Evolutionary conservation across 1,140 invertebrate species (phyloP), one percentile per base, ranked within the genome.

Genomic region (Diorhabda sublineata): DNA sequence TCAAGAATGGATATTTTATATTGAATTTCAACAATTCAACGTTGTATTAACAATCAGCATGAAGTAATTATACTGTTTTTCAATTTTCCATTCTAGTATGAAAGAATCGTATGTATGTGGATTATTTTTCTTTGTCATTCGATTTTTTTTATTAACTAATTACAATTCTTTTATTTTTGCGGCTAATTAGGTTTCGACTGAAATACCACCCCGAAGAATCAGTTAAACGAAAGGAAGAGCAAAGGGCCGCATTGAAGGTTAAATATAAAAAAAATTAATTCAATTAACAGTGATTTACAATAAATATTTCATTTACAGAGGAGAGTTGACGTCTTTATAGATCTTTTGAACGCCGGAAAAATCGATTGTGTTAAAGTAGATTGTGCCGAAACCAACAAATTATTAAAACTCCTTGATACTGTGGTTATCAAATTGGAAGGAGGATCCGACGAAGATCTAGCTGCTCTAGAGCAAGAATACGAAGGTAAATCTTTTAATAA

Each of bases 161-260:
- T 56, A 8, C 7, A 43, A 58, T 7, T 71, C 45, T 74, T 77
- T 83, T 83, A 61, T 26, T 26, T 26, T 26, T 26, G 26, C 26
- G 26, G 26, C 26, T n/a, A 52, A 3, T n/a, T 82, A 99, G 98
- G 98, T 99, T 99, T 86, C 97, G 97, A 83, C 90, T 94, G 71
- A 99, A 99, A 84, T 99, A 99, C 81, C 97, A 99, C 84, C 98
- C 98, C 3, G 96, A 98, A 83, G 96, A 98, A 77, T 95, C 92
- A 64, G 86, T 92, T 5, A 97, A 94, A 82, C 85, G 93, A 57
- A 95, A 94, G 83, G 91, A 95, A 44, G 96, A 98, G 81, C 92
- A 96, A 74, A 83, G 90, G 8, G 81, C 83, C 65, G 91, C 93
- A 64, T 84, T 99, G 7, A 92, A 97, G 84, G 93, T 95, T 77